A percentile compares a stretch with the other conserved stretches of the same genome.
Evolutionary conservation across 2,888 invertebrate species (phyloP).

Genomic region (Rhimphoctona megacephalus): DNA sequence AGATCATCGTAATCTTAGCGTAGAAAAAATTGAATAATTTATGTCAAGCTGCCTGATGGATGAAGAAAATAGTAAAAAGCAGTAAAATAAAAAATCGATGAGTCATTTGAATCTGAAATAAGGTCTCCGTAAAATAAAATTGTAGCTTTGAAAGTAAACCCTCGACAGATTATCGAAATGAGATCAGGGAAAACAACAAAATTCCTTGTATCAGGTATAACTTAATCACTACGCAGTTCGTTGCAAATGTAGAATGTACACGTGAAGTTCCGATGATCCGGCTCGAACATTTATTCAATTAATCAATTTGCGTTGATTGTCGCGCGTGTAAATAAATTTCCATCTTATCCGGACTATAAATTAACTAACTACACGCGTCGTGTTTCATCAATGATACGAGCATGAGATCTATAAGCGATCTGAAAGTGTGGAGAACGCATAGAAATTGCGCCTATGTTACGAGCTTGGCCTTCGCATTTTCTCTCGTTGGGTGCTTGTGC

Average conservation of each 20-base stretch:
- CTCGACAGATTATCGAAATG: background rate
- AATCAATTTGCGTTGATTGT: slow-evolving; percentile 64
- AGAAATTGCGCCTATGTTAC: slow-evolving; percentile 47
- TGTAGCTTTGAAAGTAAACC: background rate
- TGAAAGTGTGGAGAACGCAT: slow-evolving; percentile 29
- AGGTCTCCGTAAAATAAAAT: background rate
- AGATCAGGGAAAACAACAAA: background rate
- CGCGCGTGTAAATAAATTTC: slow-evolving; percentile 56
- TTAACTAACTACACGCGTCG: slow-evolving; percentile 45
- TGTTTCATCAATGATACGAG: slow-evolving; percentile 31
- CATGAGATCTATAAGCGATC: slow-evolving; percentile 25
- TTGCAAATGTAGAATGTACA: background rate
- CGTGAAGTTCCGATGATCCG: slow-evolving; percentile 8
- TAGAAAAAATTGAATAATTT: slow-evolving; percentile 56
- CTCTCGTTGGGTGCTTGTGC: slow-evolving; percentile 35
- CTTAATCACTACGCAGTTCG: background rate
- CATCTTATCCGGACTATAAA: slow-evolving; percentile 28
- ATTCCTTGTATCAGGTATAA: background rate
- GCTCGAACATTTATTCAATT: slow-evolving; percentile 58
- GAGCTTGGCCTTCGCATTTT: slow-evolving; percentile 57
- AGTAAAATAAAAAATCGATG: background rate
- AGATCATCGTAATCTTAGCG: slow-evolving; percentile 51
- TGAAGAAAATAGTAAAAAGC: background rate
- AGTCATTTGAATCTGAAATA: background rate
- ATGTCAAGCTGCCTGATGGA: slow-evolving; percentile 34